phyloP scores from a whole-genome alignment of 2,888 invertebrate genomes.

The Plebejus melissa region DNA sequence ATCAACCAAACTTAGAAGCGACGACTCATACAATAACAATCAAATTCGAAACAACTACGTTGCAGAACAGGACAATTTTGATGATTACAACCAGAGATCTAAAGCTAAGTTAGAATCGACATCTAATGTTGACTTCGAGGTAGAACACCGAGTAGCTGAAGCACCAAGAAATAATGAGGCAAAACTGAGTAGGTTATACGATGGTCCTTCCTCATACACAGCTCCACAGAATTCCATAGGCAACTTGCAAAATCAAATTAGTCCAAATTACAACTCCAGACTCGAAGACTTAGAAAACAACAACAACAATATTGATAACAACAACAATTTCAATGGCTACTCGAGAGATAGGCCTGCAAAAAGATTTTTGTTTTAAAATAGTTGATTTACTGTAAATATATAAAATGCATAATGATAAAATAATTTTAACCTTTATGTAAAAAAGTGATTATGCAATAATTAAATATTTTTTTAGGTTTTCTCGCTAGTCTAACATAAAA shows the following conservation, averaged over 20 bases:
- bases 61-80: conserved; percentile 6
- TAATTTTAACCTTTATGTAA: not conserved
- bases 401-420: not conserved
- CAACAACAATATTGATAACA: conserved; percentile 35
- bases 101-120: conserved; percentile 3
- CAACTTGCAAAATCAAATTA: conserved; percentile 47
- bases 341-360: conserved; percentile 51
- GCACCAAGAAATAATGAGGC: conserved; percentile 23
- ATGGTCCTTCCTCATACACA: conserved; percentile 67
- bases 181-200: conserved; percentile 50
- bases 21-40: conserved; percentile 14
- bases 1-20: not conserved
- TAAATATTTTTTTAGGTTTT: not conserved
- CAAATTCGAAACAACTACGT: not conserved
- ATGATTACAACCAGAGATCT: not conserved
- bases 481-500: conserved; percentile 2
- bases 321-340: conserved; percentile 48
- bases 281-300: conserved; percentile 59
- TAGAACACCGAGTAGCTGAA: not conserved
- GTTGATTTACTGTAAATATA: not conserved
- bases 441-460: not conserved
- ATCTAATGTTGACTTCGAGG: conserved; percentile 15
- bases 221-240: conserved; percentile 66
- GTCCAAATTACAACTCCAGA: conserved; percentile 49
- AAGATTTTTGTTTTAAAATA: conserved; percentile 44